phyloP scores from a whole-genome alignment of 2,888 invertebrate genomes.

The Stenotaenia linearis region DNA sequence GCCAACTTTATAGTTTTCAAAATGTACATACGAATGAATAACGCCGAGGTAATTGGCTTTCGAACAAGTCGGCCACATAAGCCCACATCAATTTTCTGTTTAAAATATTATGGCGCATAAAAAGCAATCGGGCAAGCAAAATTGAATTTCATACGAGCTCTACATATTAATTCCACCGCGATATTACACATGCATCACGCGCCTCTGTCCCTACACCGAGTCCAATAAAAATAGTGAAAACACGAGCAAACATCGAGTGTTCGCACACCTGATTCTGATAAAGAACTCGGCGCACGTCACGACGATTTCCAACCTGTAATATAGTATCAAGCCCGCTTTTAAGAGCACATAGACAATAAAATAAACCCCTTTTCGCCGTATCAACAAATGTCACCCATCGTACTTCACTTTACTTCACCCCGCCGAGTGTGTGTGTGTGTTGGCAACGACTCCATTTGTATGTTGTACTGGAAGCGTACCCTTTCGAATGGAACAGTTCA shows the following conservation, averaged over 20 bases:
- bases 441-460: not conserved
- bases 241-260: conserved; percentile 19
- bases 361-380: conserved; percentile 2
- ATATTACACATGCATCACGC: conserved; percentile 22
- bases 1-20: not conserved
- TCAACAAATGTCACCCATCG: not conserved
- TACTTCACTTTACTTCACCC: not conserved
- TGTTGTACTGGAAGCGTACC: not conserved
- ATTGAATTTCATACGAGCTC: conserved; percentile 14
- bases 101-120: conserved; percentile 14
- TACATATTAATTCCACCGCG: not conserved
- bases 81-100: not conserved
- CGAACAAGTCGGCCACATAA: not conserved
- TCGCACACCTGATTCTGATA: not conserved
- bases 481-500: conserved; percentile 17
- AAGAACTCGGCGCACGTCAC: not conserved
- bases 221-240: not conserved
- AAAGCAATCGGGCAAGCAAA: conserved; percentile 21
- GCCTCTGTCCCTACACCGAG: not conserved
- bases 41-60: not conserved
- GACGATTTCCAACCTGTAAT: not conserved
- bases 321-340: conserved; percentile 18
- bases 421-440: too few relatives aligned
- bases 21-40: not conserved
- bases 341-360: not conserved